Base-by-base conservation (phyloP, 2,113 vertebrate species). In the Poeciliopsis retropinna region DNA sequence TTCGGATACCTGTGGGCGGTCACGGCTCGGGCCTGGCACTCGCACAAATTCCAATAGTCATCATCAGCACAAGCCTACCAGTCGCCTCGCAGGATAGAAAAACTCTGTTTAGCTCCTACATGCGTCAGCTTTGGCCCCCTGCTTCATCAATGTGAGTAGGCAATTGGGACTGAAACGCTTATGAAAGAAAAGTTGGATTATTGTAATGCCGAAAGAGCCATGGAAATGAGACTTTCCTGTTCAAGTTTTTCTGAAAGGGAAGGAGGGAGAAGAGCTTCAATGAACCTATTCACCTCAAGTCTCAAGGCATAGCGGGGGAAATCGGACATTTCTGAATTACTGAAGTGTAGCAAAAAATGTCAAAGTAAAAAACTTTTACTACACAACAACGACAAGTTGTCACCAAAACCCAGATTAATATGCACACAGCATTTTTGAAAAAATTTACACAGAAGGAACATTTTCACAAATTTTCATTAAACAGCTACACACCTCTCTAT, bases 41-140 rank as follows among this genome's bases (percentile, higher is more conserved):
- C 47, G 54, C 88, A 82, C 87, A 90, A 80, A 93, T 93, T 92
- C 91, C 92, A 94, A 80, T 69, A 89, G 87, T 87, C 92, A 92
- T 88, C 89, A 85, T 88, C 86, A 78, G 78, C 83, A 80, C 84
- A 84, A 73, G 87, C 66, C 79, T 78, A 74, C 78, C 61, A 80
- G 87, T 82, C 51, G 67, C 79, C 74, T 41, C 78, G 67, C 37
- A 1, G 34, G 61, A 65, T 79, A 84, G 71, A 78, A 82, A 84
- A 86, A 84, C 72, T 57, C 82, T 61, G 75, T 92, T 92, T 87
- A 88, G 86, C 80, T 87, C 65, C 44, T 57, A 28, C 73, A 72
- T 71, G 73, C n/a, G 62, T 83, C 76, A 84, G 82, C 68, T 72
- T 91, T 80, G 70, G 71, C 89, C 77, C 61, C 57, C 25, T 34